Evolutionary conservation across 2,797 vertebrate genomes (phyloP).

Genomic region (Sebastes steindachneri): DNA sequence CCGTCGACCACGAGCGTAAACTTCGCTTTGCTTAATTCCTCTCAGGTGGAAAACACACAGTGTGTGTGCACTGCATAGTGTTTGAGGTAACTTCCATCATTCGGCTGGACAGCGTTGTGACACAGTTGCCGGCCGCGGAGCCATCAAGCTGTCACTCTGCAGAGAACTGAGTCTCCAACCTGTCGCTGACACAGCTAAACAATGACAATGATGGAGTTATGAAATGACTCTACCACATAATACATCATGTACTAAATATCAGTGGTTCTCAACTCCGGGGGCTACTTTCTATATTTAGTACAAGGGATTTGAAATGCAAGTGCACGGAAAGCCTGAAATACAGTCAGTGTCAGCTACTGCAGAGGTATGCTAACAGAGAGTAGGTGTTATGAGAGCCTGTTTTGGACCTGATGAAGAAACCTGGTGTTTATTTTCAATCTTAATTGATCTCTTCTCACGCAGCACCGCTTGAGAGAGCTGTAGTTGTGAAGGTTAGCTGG

Average conservation of each 20-base stretch:
- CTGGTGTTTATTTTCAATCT: conserved; percentile 2
- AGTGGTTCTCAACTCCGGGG: conserved; percentile 37
- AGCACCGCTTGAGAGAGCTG: neutral
- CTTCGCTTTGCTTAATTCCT: conserved; percentile 26
- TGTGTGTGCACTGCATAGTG: neutral
- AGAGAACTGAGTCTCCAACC: conserved; percentile 28
- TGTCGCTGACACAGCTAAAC: conserved; percentile 57
- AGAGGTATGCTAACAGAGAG: neutral
- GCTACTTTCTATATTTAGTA: conserved; percentile 64
- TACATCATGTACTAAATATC: conserved; percentile 51
- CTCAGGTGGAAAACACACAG: conserved; percentile 21
- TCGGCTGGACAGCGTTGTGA: conserved; percentile 2
- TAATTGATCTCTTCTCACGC: neutral
- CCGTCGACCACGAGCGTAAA: neutral
- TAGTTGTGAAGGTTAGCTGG: conserved; percentile 23
- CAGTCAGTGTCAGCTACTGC: conserved; percentile 19
- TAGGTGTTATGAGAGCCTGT: neutral
- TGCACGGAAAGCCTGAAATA: conserved; percentile 29
- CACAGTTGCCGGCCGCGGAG: neutral
- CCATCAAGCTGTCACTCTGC: conserved; percentile 46
- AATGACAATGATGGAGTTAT: conserved; percentile 51
- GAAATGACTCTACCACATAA: conserved; percentile 39
- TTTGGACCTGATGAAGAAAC: neutral
- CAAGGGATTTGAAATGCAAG: conserved; percentile 47
- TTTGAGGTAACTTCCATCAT: conserved; percentile 27